phyloP scores from a whole-genome alignment of 2,797 vertebrate genomes.

The Craterocephalus amniculus region DNA sequence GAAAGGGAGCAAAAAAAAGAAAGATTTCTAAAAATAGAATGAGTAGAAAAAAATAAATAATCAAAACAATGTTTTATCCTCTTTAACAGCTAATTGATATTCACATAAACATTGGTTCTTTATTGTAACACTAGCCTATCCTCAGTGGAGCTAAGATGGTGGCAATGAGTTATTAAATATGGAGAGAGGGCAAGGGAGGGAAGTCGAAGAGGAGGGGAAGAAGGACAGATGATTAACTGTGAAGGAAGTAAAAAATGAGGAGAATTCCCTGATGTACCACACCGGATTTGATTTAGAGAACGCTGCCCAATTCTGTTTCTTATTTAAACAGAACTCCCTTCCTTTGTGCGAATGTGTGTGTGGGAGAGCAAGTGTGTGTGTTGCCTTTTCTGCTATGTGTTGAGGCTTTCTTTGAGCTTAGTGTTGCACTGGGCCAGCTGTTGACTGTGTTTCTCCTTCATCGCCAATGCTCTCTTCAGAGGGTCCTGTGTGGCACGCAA shows the following conservation, averaged over 20 bases:
- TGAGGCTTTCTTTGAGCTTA: slow-evolving; percentile 63
- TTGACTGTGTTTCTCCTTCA: slow-evolving; percentile 66
- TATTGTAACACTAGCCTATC: slow-evolving; percentile 74
- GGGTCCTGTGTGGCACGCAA: slow-evolving; percentile 64
- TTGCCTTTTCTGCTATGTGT: slow-evolving; percentile 71
- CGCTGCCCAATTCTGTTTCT: slow-evolving; percentile 71
- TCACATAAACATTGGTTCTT: slow-evolving; percentile 74
- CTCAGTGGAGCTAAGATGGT: slow-evolving; percentile 76
- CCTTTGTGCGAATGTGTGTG: slow-evolving; percentile 26
- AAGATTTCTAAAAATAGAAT: not conserved
- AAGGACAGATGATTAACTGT: slow-evolving; percentile 80
- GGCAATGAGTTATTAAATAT: slow-evolving; percentile 81
- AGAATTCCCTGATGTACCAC: slow-evolving; percentile 75
- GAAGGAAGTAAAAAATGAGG: slow-evolving; percentile 79
- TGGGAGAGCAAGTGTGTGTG: not conserved
- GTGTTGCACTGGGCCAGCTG: slow-evolving; percentile 66
- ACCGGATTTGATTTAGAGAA: slow-evolving; percentile 81
- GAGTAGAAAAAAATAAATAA: slow-evolving; percentile 26
- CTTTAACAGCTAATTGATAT: slow-evolving; percentile 73
- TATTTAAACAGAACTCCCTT: slow-evolving; percentile 70
- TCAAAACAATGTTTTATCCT: slow-evolving; percentile 30
- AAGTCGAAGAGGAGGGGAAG: slow-evolving; percentile 64
- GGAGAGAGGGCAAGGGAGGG: slow-evolving; percentile 69
- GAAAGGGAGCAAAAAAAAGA: slow-evolving; percentile 11
- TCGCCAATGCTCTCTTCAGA: slow-evolving; percentile 69